Conservation (phyloP, 2,797 vertebrate species). For the Carduelis carduelis region DNA sequence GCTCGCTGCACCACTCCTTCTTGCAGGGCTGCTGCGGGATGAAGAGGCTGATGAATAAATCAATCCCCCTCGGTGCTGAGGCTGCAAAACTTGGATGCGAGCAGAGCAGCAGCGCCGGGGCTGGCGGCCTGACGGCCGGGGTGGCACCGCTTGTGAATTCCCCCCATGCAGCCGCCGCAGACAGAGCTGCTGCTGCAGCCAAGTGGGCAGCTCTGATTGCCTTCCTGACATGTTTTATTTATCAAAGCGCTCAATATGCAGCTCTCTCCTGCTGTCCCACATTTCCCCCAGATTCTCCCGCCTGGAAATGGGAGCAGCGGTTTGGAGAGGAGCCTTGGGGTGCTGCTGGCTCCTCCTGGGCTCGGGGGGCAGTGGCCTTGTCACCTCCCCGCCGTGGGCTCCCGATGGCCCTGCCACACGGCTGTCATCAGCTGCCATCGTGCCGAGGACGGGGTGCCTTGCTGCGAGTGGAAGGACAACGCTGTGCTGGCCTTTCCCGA, state of each 20-base stretch:
- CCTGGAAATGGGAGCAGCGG: conserved; percentile 13
- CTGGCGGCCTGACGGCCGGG: background rate
- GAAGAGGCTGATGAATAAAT: conserved; percentile 55
- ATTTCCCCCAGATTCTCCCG: background rate
- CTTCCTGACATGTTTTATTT: conserved; percentile 59
- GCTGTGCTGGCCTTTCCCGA: background rate
- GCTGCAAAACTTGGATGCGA: conserved; percentile 46
- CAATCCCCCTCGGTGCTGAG: conserved; percentile 45
- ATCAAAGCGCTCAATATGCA: conserved; percentile 26
- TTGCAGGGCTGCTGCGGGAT: conserved; percentile 27
- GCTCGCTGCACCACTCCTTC: conserved; percentile 12
- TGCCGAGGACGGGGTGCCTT: background rate
- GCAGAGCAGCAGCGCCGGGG: background rate
- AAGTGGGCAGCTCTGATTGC: conserved; percentile 49
- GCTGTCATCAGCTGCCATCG: background rate
- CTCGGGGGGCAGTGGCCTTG: fast-evolving
- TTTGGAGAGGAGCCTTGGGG: background rate
- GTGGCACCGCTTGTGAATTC: background rate
- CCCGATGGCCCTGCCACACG: background rate
- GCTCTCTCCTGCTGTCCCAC: conserved; percentile 3
- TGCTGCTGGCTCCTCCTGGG: background rate
- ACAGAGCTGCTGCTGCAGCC: conserved; percentile 10
- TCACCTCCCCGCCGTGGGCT: background rate
- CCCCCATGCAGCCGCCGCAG: background rate
- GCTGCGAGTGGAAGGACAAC: background rate